Conservation (phyloP, 2,797 vertebrate species). For the Syndactyla subalaris region DNA sequence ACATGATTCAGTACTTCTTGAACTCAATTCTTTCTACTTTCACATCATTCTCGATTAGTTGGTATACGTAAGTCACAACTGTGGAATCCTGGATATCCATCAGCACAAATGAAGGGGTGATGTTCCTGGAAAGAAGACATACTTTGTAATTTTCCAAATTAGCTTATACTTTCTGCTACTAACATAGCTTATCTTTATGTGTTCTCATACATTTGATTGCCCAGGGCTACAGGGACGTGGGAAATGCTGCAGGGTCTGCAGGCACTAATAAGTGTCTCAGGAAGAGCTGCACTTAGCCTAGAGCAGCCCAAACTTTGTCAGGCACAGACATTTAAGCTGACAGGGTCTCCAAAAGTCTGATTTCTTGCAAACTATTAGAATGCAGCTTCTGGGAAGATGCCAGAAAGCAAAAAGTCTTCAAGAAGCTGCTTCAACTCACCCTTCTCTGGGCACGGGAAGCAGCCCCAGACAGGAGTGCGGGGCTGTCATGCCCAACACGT, state of each 20-base stretch:
- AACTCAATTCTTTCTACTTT: conserved; percentile 95
- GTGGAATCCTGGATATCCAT: conserved; percentile 96
- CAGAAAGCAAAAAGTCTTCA: not conserved
- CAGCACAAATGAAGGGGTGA: conserved; percentile 92
- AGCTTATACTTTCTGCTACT: not conserved
- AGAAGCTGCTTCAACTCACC: not conserved
- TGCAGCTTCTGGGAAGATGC: not conserved
- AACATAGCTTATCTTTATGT: no score
- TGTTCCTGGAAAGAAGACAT: conserved; percentile 82
- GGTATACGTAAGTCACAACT: conserved; percentile 91
- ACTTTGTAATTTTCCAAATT: not conserved
- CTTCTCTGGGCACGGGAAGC: no score
- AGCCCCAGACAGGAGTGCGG: not conserved
- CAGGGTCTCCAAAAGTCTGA: not conserved
- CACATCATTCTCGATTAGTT: conserved; percentile 90
- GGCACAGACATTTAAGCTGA: not conserved
- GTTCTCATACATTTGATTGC: not conserved
- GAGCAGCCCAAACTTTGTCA: accelerated
- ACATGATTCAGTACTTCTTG: conserved; percentile 84
- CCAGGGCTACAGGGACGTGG: not conserved
- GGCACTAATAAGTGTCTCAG: not conserved
- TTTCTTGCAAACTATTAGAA: not conserved
- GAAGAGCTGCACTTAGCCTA: not conserved
- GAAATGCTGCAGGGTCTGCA: not conserved
- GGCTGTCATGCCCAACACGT: accelerated